Evolutionary conservation across 2,888 invertebrate species (phyloP).

Genomic region (Macrophya alboannulata): DNA sequence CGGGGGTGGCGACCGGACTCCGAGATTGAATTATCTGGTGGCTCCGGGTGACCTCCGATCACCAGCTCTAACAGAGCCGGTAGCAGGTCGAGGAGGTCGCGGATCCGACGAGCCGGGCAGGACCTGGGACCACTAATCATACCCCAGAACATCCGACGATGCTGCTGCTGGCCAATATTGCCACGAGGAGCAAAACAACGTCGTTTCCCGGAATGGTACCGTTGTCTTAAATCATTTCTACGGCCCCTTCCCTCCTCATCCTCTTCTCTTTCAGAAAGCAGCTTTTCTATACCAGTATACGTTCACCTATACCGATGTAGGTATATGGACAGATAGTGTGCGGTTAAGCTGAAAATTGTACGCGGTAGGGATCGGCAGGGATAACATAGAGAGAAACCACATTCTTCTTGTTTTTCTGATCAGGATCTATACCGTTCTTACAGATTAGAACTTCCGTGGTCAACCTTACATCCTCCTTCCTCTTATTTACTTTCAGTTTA

Average conservation of each 20-base stretch:
- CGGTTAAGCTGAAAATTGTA: constrained; percentile 22
- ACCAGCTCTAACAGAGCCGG: constrained; percentile 16
- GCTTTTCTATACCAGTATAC: constrained; percentile 22
- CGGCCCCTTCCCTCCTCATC: constrained; percentile 57
- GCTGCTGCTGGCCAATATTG: constrained; percentile 63
- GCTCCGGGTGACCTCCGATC: constrained; percentile 67
- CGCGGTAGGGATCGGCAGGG: constrained; percentile 1
- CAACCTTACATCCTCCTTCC: not conserved
- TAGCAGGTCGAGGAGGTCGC: constrained; percentile 34
- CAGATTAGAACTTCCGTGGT: constrained; percentile 33
- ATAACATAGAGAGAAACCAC: constrained; percentile 22
- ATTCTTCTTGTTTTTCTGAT: constrained; percentile 40
- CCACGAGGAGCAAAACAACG: constrained; percentile 68
- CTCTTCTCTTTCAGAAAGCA: not conserved
- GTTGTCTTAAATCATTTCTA: constrained; percentile 70
- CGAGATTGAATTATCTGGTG: constrained; percentile 74
- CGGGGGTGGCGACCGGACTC: constrained; percentile 27
- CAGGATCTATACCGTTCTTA: constrained; percentile 12
- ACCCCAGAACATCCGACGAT: constrained; percentile 56
- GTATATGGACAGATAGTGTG: not conserved
- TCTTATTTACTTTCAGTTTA: not conserved
- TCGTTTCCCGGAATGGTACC: constrained; percentile 61
- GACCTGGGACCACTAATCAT: constrained; percentile 52
- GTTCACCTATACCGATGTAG: not conserved
- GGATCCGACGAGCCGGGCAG: constrained; percentile 20